Evolutionary conservation across 2,797 vertebrate species (phyloP).

Genomic region (Myotis planiceps): DNA sequence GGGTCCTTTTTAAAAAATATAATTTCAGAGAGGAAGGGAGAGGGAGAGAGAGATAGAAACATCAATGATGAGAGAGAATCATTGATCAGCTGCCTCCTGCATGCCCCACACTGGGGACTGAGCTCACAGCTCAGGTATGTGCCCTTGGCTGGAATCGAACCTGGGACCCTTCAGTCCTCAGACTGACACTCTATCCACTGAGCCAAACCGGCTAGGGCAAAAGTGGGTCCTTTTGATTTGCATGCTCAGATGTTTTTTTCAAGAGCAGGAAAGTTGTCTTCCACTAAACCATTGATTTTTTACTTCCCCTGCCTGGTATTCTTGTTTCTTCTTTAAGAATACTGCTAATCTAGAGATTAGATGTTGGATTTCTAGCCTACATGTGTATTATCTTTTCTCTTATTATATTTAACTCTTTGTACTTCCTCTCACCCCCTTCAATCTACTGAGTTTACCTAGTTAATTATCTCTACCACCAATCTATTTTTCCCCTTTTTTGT

Average conservation of each 20-base stretch:
- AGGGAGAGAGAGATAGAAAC: too few species aligned
- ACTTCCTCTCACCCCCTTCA: background rate
- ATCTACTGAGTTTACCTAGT: background rate
- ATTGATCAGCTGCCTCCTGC: too few species aligned
- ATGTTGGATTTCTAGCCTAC: background rate
- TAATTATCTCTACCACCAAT: background rate
- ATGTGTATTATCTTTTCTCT: background rate
- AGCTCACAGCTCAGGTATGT: too few species aligned
- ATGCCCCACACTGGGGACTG: too few species aligned
- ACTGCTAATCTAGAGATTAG: background rate
- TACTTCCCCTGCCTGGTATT: background rate
- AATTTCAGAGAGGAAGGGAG: too few species aligned
- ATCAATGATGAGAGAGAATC: too few species aligned
- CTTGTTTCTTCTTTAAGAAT: background rate
- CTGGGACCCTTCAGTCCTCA: too few species aligned
- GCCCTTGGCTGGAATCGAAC: too few species aligned
- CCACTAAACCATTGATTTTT: background rate
- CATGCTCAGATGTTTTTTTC: background rate
- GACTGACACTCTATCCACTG: too few species aligned
- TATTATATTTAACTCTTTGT: background rate
- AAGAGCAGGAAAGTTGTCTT: background rate
- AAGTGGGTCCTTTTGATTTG: conserved; percentile 15
- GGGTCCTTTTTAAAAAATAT: background rate
- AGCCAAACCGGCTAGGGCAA: background rate
- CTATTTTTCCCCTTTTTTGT: background rate